Evolutionary conservation across 2,797 vertebrate genomes (phyloP).

Genomic region (Mormyrus proboscirostris): DNA sequence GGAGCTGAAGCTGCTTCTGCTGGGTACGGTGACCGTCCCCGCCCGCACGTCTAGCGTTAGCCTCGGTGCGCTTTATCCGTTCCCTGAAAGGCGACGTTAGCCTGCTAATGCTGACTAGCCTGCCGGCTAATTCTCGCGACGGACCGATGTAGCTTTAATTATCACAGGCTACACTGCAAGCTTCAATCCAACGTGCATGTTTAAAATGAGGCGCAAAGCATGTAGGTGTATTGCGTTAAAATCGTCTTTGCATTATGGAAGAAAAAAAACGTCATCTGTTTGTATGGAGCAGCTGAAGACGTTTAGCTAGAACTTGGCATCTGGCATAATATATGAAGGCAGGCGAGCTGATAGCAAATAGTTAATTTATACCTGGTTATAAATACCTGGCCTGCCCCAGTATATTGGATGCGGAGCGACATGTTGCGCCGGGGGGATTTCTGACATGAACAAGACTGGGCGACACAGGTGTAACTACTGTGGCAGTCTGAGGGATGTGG

Average conservation of each 20-base stretch:
- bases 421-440: neutral
- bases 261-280: neutral
- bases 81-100: neutral
- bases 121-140: neutral
- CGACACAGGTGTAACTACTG: constrained; percentile 6
- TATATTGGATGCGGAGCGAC: neutral
- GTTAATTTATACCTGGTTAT: constrained; percentile 4
- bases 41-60: neutral
- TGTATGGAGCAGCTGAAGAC: constrained; percentile 6
- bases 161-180: neutral
- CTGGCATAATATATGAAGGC: neutral
- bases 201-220: neutral
- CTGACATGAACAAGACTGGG: neutral
- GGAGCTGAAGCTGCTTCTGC: constrained; percentile 89
- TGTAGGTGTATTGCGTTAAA: neutral
- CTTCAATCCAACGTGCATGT: neutral
- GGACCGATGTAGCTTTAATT: neutral
- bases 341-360: neutral
- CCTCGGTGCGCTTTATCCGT: neutral
- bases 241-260: neutral
- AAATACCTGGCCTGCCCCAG: constrained; percentile 6
- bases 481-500: neutral
- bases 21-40: constrained; percentile 64
- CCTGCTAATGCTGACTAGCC: constrained; percentile 3
- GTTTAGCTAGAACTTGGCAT: neutral